Evolutionary conservation across 2,797 vertebrate species (phyloP), one percentile per base, ranked within the genome.

Genomic region (Gymnoscopelus braueri): DNA sequence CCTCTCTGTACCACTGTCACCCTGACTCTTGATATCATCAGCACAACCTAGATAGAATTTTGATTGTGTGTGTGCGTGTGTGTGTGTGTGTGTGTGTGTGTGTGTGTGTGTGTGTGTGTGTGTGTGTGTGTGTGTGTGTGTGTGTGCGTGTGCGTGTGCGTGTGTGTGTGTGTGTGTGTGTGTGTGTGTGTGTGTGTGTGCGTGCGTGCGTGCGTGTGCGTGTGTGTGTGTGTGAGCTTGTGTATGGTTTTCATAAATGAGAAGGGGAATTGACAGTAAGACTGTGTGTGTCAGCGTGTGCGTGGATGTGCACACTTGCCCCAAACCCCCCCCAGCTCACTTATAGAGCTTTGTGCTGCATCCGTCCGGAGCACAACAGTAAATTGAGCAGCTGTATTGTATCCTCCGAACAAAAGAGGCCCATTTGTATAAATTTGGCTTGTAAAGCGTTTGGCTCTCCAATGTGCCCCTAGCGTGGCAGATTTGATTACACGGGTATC

Each of bases 391-490:
- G 86, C 83, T 83, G 85, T 83, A 83, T 88, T 87, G 79, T 87
- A 74, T 90, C 80, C 79, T 69, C 77, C 61, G 60, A 83, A 88
- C 83, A 88, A 92, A 90, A 79, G 82, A 85, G 77, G 82, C 72
- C 85, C 87, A 88, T 90, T 90, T 91, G 89, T 90, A 87, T 87
- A 84, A 82, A 90, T 89, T 89, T 90, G 88, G 88, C 89, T 87
- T 71, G 82, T 82, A 79, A 81, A 71, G 54, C 57, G 65, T 75
- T 89, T 91, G 87, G 88, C 87, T 81, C 81, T 78, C 51, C 55
- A 78, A 84, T 13, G 75, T 59, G 47, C 75, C 84, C 70, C 78
- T 77, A 75, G 84, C 83, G 55, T 84, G 65, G 84, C 81, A 81
- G 87, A 91, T 90, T 89, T 84, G 84, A 90, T 92, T 91, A 87